Percentiles rank a stretch among this genome's conserved stretches.
These are phyloP conservation scores for Xenotilapia flavipinnis DNA, from an alignment of 2,113 vertebrate species.

Conservation along the genomic window DNA sequence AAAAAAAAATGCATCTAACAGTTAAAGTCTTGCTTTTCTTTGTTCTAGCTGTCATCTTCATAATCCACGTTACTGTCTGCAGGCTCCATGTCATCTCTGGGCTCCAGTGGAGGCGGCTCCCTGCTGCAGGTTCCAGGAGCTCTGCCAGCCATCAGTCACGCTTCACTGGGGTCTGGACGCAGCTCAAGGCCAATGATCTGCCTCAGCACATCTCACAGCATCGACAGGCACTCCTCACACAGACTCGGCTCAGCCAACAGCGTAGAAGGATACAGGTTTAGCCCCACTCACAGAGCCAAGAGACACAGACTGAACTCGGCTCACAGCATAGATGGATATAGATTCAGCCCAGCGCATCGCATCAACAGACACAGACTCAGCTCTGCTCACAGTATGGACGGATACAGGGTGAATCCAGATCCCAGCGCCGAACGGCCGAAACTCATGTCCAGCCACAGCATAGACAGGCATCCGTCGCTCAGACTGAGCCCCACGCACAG, in stretches of 20 bases:
- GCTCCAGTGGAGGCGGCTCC: slow-evolving; percentile 71
- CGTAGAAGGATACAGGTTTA: slow-evolving; percentile 21
- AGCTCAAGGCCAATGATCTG: slow-evolving; percentile 53
- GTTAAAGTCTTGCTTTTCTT: neutral
- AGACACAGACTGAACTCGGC: slow-evolving; percentile 51
- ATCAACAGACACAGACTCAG: slow-evolving; percentile 53
- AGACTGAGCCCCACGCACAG: slow-evolving; percentile 33
- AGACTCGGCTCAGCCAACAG: slow-evolving; percentile 28
- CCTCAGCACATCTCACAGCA: slow-evolving; percentile 50
- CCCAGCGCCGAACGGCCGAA: slow-evolving; percentile 6
- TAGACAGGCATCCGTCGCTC: slow-evolving; percentile 47
- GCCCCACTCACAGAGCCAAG: slow-evolving; percentile 23
- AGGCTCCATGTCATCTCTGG: slow-evolving; percentile 81
- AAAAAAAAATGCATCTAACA: neutral
- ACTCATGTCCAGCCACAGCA: slow-evolving; percentile 51
- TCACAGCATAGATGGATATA: slow-evolving; percentile 58
- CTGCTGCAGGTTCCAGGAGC: slow-evolving; percentile 74
- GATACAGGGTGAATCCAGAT: slow-evolving; percentile 41
- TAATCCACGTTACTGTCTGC: neutral
- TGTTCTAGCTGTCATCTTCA: neutral
- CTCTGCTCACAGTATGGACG: slow-evolving; percentile 56
- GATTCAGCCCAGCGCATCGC: slow-evolving; percentile 34
- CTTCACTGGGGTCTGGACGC: slow-evolving; percentile 51
- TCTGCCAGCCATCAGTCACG: slow-evolving; percentile 55
- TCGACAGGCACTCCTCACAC: slow-evolving; percentile 31